Conservation (phyloP, 2,113 vertebrate species). For the Myiozetetes cayanensis region DNA sequence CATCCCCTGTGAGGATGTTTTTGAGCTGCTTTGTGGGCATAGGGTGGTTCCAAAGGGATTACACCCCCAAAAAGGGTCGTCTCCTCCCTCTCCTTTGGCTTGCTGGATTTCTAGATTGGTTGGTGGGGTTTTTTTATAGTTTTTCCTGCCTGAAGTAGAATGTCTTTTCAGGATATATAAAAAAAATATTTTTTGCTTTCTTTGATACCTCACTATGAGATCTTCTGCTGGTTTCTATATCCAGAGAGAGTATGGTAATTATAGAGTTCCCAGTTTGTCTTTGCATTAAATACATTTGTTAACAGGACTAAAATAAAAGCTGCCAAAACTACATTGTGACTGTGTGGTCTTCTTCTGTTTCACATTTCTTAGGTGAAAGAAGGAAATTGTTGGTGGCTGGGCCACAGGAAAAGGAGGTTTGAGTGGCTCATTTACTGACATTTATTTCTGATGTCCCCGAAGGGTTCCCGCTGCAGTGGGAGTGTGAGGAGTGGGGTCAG, state of each 20-base stretch:
- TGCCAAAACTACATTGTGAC: neutral
- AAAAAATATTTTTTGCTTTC: neutral
- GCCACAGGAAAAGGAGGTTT: neutral
- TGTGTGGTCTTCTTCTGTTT: neutral
- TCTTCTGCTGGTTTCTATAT: neutral
- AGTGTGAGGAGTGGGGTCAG: neutral
- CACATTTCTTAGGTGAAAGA: neutral
- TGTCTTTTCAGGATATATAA: neutral
- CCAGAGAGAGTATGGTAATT: neutral
- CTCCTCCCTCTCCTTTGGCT: neutral
- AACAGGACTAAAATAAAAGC: conserved; percentile 21
- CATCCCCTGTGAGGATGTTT: neutral
- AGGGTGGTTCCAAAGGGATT: neutral
- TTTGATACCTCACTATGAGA: neutral
- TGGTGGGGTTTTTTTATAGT: neutral
- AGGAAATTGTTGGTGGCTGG: neutral
- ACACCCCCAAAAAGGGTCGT: neutral
- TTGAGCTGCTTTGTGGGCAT: neutral
- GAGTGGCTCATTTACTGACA: neutral
- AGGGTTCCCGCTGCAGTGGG: neutral
- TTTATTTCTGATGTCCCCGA: neutral
- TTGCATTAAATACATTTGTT: neutral
- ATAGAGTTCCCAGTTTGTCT: neutral
- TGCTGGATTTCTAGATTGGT: neutral
- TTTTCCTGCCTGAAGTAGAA: conserved; percentile 57